Conservation (phyloP, 2,888 invertebrate species). For the Sepioteuthis lessoniana region DNA sequence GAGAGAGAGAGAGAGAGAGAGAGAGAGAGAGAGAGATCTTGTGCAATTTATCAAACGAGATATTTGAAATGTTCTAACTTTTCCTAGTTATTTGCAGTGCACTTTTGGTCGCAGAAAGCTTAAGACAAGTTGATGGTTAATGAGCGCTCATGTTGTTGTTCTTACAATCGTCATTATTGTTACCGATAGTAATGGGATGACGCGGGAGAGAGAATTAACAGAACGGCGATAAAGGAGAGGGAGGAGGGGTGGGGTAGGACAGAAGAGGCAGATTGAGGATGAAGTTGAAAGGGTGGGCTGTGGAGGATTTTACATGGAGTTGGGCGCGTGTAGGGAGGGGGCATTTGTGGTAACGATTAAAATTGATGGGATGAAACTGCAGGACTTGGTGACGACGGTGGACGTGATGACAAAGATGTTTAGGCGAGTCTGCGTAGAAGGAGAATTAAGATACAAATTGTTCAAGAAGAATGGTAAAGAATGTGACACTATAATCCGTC, state of each 20-base stretch:
- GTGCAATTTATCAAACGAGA: background rate
- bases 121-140: constrained; percentile 1
- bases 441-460: background rate
- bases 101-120: background rate
- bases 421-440: background rate
- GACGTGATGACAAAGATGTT: background rate
- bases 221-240: no score
- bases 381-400: background rate
- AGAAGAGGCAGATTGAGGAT: no score
- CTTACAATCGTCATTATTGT: background rate
- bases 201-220: no score
- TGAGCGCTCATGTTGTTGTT: background rate
- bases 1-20: background rate
- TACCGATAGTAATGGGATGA: background rate
- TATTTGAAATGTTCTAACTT: background rate
- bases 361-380: background rate
- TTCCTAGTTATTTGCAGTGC: background rate
- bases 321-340: background rate
- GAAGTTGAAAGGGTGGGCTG: background rate
- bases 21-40: background rate
- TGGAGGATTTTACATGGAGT: background rate
- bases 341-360: background rate
- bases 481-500: background rate
- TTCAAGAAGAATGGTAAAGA: background rate
- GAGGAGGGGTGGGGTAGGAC: no score